A percentile compares a stretch with the other conserved stretches of the same genome.
phyloP scores from a whole-genome alignment of 2,113 vertebrate genomes.

The Dipodomys ordii region DNA sequence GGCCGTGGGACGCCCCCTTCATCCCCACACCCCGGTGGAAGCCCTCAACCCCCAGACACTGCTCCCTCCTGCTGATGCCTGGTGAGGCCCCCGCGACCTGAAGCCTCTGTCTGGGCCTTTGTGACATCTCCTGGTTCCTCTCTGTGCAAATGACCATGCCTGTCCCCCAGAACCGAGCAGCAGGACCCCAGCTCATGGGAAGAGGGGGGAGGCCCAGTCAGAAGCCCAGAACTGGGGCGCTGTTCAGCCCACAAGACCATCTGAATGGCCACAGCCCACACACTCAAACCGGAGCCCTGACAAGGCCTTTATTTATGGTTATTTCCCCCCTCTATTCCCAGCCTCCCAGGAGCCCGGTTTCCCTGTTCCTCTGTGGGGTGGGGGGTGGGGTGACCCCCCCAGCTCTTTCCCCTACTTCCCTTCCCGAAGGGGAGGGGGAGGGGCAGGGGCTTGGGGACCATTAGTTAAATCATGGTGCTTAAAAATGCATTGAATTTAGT shows the following conservation, averaged over 20 bases:
- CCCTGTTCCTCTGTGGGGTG: too few relatives aligned
- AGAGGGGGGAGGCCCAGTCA: neutral
- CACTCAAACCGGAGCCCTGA: neutral
- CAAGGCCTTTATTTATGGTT: constrained; percentile 68
- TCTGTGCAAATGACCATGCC: neutral
- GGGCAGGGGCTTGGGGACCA: constrained; percentile 67
- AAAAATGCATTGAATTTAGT: constrained; percentile 89
- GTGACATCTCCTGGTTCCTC: rapidly evolving
- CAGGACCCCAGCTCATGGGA: neutral
- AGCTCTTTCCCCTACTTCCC: too few relatives aligned
- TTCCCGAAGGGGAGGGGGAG: neutral
- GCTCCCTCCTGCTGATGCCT: too few relatives aligned
- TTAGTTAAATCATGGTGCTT: constrained; percentile 88
- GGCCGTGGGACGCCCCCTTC: neutral
- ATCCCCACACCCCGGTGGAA: neutral
- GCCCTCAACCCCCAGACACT: neutral
- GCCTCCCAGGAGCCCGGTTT: neutral
- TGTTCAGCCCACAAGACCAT: neutral
- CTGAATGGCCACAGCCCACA: neutral
- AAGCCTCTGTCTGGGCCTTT: rapidly evolving
- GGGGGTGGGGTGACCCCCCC: too few relatives aligned
- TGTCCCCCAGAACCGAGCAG: neutral
- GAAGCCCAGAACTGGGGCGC: neutral
- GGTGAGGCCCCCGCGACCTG: too few relatives aligned
- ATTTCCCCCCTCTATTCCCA: neutral